Percentiles rank a stretch among this genome's conserved stretches.
These are phyloP conservation scores for Menidia menidia DNA, from an alignment of 2,797 vertebrate species.

Conservation along the genomic window DNA sequence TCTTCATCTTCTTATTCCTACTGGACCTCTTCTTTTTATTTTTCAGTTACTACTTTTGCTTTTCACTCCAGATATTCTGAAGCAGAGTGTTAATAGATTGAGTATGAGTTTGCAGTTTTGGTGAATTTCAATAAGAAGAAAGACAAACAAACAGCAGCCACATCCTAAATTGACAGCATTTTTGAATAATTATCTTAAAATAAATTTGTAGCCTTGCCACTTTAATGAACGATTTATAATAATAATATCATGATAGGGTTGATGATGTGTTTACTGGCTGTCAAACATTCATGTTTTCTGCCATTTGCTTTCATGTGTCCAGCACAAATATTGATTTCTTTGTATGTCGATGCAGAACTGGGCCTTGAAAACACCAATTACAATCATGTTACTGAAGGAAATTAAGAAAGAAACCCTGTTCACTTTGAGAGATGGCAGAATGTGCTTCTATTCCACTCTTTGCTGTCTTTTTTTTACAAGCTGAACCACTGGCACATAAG, in stretches of 20 bases:
- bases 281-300: constrained; percentile 19
- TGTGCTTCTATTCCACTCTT: background rate
- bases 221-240: no score
- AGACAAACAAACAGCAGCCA: background rate
- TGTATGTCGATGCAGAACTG: constrained; percentile 3
- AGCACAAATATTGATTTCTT: constrained; percentile 45
- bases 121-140: background rate
- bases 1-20: background rate
- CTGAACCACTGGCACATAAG: background rate
- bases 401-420: constrained; percentile 18
- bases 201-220: no score
- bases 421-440: background rate
- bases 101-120: background rate
- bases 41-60: background rate
- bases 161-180: no score
- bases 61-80: background rate
- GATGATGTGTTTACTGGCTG: constrained; percentile 14
- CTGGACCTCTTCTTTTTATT: background rate
- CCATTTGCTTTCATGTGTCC: constrained; percentile 40
- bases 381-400: constrained; percentile 1
- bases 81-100: background rate
- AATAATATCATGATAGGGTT: background rate
- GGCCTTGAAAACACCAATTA: constrained; percentile 29
- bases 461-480: background rate
- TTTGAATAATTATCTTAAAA: no score